phyloP scores from a whole-genome alignment of 2,888 invertebrate genomes.

The Nomada ruficornis region DNA sequence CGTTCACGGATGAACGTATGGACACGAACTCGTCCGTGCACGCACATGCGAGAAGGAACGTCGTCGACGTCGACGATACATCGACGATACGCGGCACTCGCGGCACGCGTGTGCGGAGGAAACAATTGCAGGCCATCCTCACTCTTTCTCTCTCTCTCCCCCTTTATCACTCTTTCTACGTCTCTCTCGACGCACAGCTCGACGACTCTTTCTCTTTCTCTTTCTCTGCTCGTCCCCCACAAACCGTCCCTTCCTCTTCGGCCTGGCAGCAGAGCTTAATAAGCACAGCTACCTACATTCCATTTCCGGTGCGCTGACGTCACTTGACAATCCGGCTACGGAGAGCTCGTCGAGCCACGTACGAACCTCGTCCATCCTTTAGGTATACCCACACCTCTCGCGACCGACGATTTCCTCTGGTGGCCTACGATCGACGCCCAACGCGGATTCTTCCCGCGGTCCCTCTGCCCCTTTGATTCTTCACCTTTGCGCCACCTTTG shows the following conservation, averaged over 20 bases:
- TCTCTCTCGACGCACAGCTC: slow-evolving; percentile 31
- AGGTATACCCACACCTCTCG: slow-evolving; percentile 63
- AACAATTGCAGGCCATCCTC: slow-evolving; percentile 82
- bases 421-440: slow-evolving; percentile 53
- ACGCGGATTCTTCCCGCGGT: background rate
- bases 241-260: slow-evolving; percentile 38
- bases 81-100: slow-evolving; percentile 73
- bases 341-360: slow-evolving; percentile 73
- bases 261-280: slow-evolving; percentile 78
- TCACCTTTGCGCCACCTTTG: background rate
- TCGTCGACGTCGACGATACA: slow-evolving; percentile 15
- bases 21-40: slow-evolving; percentile 68
- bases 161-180: slow-evolving; percentile 44
- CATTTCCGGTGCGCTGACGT: slow-evolving; percentile 84
- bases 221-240: slow-evolving; percentile 40
- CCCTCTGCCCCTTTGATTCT: background rate
- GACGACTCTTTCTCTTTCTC: slow-evolving; percentile 34
- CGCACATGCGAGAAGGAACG: slow-evolving; percentile 24
- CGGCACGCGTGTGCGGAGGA: slow-evolving; percentile 83
- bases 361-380: slow-evolving; percentile 65
- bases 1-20: slow-evolving; percentile 69
- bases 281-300: slow-evolving; percentile 84
- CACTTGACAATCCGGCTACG: slow-evolving; percentile 79
- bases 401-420: slow-evolving; percentile 45
- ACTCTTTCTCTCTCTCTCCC: slow-evolving; percentile 54